Conservation (phyloP, 1,140 invertebrate genomes). For the Varroa destructor region DNA sequence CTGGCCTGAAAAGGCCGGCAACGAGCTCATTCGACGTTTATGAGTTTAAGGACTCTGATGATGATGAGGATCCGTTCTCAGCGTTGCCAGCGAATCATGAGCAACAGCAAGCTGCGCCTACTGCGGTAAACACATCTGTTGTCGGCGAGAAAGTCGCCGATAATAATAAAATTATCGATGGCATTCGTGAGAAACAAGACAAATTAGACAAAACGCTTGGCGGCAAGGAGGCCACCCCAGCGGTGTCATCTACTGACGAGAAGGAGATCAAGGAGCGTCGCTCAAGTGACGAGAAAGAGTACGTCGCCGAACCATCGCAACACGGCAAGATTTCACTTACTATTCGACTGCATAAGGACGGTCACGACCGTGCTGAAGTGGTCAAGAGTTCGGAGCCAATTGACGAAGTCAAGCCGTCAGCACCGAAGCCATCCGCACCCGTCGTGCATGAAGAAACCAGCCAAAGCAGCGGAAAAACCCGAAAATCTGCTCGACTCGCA, state of each 20-base stretch:
- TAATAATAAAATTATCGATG: background rate
- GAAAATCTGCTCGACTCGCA: slow-evolving; percentile 55
- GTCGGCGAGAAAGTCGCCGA: background rate
- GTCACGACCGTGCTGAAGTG: slow-evolving; percentile 34
- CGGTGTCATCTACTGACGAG: background rate
- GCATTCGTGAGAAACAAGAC: background rate
- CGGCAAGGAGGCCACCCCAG: background rate
- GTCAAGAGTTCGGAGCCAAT: slow-evolving; percentile 35
- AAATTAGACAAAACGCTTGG: background rate
- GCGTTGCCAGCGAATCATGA: background rate
- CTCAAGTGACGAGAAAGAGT: slow-evolving; percentile 33
- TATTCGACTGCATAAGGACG: slow-evolving; percentile 35
- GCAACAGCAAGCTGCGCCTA: no score
- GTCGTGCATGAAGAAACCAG: slow-evolving; percentile 5
- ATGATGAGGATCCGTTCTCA: slow-evolving; percentile 34
- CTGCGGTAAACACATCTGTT: background rate
- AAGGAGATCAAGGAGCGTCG: background rate
- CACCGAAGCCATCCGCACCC: slow-evolving; percentile 27
- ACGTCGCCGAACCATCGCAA: slow-evolving; percentile 34
- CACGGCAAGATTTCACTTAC: slow-evolving; percentile 36
- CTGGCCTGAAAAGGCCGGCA: background rate
- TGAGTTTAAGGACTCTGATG: slow-evolving; percentile 36
- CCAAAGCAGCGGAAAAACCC: slow-evolving; percentile 34
- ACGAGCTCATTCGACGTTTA: slow-evolving; percentile 35
- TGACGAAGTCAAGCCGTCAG: slow-evolving; percentile 28